Percentiles rank a stretch among this genome's conserved stretches.
Conservation (phyloP, 2,888 invertebrate species). For the Nysson spinosus region DNA sequence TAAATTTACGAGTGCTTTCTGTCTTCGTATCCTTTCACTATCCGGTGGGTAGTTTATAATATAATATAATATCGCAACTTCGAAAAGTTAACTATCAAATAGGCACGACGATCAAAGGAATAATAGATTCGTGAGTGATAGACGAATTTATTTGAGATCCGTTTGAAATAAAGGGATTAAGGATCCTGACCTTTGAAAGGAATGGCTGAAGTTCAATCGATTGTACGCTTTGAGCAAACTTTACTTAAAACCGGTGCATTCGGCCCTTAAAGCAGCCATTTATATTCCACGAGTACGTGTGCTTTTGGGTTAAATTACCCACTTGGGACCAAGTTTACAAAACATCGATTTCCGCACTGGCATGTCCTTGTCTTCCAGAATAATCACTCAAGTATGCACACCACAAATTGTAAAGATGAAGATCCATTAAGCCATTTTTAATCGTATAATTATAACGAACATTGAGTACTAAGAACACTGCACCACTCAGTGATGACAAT, state of each 20-base stretch:
- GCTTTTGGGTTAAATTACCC: slow-evolving; percentile 1
- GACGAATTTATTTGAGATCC: not conserved
- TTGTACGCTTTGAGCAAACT: not conserved
- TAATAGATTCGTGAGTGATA: not conserved
- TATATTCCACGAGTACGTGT: slow-evolving; percentile 8
- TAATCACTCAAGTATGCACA: not conserved
- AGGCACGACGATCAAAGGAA: no score
- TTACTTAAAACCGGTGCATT: slow-evolving; percentile 1
- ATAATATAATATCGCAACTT: no score
- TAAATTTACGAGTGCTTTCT: slow-evolving; percentile 21
- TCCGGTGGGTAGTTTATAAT: no score
- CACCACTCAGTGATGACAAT: no score
- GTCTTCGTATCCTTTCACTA: no score
- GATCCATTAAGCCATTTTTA: no score
- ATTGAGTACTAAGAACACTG: no score
- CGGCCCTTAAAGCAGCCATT: slow-evolving; percentile 4
- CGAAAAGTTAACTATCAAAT: no score
- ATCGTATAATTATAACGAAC: no score
- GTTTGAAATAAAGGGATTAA: not conserved
- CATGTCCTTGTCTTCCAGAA: not conserved
- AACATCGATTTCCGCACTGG: slow-evolving; percentile 17
- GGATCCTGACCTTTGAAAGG: not conserved
- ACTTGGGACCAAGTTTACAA: slow-evolving; percentile 4
- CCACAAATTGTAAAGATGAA: no score
- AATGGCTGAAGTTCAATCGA: not conserved